Evolutionary conservation across 1,140 invertebrate genomes (phyloP).

Genomic region (Lordiphosa stackelbergi): DNA sequence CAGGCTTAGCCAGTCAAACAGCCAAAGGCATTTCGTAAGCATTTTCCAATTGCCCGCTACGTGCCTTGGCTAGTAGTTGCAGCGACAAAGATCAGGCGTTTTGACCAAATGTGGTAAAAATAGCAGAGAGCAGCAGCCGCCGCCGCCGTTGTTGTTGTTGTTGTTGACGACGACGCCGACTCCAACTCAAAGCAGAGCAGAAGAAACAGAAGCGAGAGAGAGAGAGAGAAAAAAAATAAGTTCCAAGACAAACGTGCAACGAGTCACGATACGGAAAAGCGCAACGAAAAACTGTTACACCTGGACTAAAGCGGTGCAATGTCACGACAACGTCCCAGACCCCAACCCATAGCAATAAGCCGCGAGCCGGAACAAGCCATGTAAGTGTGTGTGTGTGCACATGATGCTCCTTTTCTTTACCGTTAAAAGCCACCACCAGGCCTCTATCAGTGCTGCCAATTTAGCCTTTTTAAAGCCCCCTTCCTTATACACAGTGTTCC

Average conservation of each 20-base stretch:
- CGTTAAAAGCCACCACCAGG: too few relatives aligned
- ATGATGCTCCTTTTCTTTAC: neutral
- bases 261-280: constrained; percentile 1
- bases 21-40: too few relatives aligned
- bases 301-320: constrained; percentile 35
- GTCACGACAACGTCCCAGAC: constrained; percentile 53
- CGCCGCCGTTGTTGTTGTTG: neutral
- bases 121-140: constrained; percentile 32
- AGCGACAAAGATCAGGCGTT: constrained; percentile 7
- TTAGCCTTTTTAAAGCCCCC: too few relatives aligned
- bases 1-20: too few relatives aligned
- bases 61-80: too few relatives aligned
- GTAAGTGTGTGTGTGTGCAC: constrained; percentile 36
- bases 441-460: too few relatives aligned
- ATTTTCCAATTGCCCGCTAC: too few relatives aligned
- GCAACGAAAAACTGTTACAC: neutral
- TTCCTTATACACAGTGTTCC: constrained; percentile 59
- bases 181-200: constrained; percentile 1
- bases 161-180: constrained; percentile 25
- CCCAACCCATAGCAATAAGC: constrained; percentile 30
- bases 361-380: constrained; percentile 49
- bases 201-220: constrained; percentile 7
- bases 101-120: constrained; percentile 68
- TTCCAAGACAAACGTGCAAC: neutral
- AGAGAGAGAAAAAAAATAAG: neutral